Evolutionary conservation across 92 coral and sea anemone species (phyloP), one percentile per base, ranked within the genome.

Genomic region (Epizoanthus illoricatus): DNA sequence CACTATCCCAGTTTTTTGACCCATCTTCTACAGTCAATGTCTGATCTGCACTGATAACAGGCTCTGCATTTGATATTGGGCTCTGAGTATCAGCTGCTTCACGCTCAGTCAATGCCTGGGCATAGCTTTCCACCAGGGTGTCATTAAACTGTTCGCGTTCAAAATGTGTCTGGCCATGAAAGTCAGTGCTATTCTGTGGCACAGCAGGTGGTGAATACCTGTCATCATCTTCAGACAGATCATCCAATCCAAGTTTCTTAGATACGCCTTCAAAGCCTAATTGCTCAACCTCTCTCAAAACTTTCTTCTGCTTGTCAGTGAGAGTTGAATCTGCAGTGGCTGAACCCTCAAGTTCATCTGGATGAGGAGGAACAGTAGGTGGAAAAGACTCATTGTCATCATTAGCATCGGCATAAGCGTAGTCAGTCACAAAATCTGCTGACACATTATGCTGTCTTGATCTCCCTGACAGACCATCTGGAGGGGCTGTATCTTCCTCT

Each of bases 221-320:
- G 52, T 89, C 91, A 7, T 87, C 89, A 69, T 90, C 97, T 40
- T 91, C 92, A 4, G 97, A 91, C 7, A 90, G 73, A 83, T 91
- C 94, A 84, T 92, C 87, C 17, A 90, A 84, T 2, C 87, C 97
- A 73, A 88, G 87, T 81, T 93, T 93, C 80, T 86, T 84, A 20
- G 97, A 91, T 3, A 91, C 81, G 5, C 94, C 97, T 70, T 93
- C 92, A 84, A 90, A 88, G 4, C 92, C 94, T n/a, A 88, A 80
- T 60, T 91, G 82, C 55, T 90, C 94, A 28, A 91, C 81, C 42
- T 86, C 94, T 71, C 80, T 86, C 57, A 84, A 20, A 9, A 86
- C 92, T 56, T 87, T 85, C 33, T 84, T 87, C 66, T 89, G 91
- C 12, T 71, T 84, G 20, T 85, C 86, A 36, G 84, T 64, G 42